phyloP scores from a whole-genome alignment of 2,888 invertebrate genomes.

The Plebejus anna region DNA sequence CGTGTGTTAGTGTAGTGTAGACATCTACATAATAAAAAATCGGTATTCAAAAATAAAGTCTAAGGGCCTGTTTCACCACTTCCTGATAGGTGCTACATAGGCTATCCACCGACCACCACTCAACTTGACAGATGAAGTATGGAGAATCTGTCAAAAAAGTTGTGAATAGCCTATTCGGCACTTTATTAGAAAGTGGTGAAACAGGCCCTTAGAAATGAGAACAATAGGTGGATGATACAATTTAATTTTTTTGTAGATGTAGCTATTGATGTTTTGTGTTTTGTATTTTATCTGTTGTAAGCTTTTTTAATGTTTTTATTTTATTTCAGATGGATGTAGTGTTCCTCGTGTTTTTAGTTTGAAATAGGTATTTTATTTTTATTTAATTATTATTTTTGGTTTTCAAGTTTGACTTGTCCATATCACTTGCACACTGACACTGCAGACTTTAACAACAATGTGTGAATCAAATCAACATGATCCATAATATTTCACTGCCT shows the following conservation, averaged over 20 bases:
- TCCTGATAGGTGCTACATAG: no score
- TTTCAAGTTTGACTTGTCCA: not conserved
- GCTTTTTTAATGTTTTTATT: slow-evolving; percentile 33
- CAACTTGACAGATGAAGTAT: no score
- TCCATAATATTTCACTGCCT: no score
- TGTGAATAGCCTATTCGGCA: no score
- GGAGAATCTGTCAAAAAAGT: no score
- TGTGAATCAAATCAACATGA: no score
- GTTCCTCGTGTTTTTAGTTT: slow-evolving; percentile 35
- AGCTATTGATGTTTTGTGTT: slow-evolving; percentile 30
- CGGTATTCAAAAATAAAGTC: no score
- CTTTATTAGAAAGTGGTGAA: no score
- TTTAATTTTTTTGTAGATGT: not conserved
- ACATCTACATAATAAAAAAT: no score
- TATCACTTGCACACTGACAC: not conserved
- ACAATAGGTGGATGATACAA: not conserved
- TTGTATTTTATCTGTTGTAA: slow-evolving; percentile 42
- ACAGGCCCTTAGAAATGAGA: no score
- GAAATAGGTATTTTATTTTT: slow-evolving; percentile 31
- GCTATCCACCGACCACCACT: no score
- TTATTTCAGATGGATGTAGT: slow-evolving; percentile 37
- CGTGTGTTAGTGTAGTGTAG: slow-evolving; percentile 34
- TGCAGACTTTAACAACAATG: not conserved
- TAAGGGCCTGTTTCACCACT: no score
- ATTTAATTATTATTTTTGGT: slow-evolving; percentile 18